These are phyloP conservation scores for Gymnocephalus cernua DNA, from an alignment of 2,113 vertebrate species.

Conservation along the genomic window DNA sequence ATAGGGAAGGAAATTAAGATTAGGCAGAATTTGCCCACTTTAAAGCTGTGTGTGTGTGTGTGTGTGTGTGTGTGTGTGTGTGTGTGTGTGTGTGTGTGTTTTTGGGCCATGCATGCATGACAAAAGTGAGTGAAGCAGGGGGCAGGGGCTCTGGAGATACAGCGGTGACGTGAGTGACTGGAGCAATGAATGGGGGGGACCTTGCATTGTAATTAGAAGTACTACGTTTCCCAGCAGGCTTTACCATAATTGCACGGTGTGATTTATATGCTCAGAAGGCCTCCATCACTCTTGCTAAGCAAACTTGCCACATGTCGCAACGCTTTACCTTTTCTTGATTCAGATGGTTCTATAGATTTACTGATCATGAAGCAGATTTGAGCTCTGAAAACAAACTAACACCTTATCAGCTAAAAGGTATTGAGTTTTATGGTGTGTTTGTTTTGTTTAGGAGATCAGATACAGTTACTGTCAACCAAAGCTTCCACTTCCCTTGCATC, in stretches of 20 bases:
- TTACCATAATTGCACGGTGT: constrained; percentile 59
- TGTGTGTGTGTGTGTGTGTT: neutral
- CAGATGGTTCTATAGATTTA: neutral
- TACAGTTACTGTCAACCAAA: neutral
- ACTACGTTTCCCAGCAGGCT: constrained; percentile 42
- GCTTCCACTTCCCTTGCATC: constrained; percentile 10
- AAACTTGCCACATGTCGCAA: constrained; percentile 34
- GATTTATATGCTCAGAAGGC: constrained; percentile 52
- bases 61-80: constrained; percentile 29
- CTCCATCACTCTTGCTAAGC: constrained; percentile 37
- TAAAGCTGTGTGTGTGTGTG: constrained; percentile 27
- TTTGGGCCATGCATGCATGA: constrained; percentile 31
- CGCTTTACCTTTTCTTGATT: constrained; percentile 11
- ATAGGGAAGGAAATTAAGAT: neutral
- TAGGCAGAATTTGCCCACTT: neutral
- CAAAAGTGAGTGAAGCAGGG: constrained; percentile 17
- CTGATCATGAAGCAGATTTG: constrained; percentile 14
- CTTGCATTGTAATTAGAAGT: constrained; percentile 62
- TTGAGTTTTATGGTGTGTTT: neutral
- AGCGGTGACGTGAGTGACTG: constrained; percentile 46
- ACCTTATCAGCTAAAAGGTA: neutral
- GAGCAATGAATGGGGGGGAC: constrained; percentile 30
- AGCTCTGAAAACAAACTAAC: constrained; percentile 16
- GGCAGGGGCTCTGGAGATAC: constrained; percentile 29
- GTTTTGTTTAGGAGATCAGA: neutral